Base-by-base conservation (phyloP, 1,140 invertebrate species). In the Bombus impatiens region DNA sequence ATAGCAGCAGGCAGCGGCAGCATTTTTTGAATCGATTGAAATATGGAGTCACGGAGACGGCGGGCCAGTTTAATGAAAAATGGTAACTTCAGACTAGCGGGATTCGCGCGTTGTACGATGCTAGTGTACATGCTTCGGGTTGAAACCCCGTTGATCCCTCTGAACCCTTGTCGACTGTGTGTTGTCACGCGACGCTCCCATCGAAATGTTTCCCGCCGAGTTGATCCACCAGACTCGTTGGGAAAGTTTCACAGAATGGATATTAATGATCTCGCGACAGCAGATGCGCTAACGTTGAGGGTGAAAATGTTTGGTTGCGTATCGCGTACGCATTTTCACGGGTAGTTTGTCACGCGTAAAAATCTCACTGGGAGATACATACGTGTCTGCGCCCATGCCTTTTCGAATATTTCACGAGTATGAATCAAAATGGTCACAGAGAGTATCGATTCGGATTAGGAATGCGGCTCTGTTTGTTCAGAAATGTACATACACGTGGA, bases 21-120 rank as follows among this genome's bases (percentile, higher is more conserved):
- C 82, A 88, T 57, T 93, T 93, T 92, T 90, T 88, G 84, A 92
- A 91, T 91, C 89, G 93, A 93, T 94, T 92, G 92, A 93, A 93
- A 93, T 93, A 92, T 92, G 87, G 91, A 89, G 88, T 88, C 82
- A 86, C 79, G 74, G 88, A 82, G 83, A 77, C 86, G 77, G 65
- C 83, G 12, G 72, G 86, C 74, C 74, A 86, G 88, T 86, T 92
- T 93, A 91, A 93, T 94, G 91, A 94, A 94, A 94, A 93, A 93
- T 94, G 89, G 91, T 91, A 91, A 92, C 90, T 88, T 89, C 84
- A 47, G 80, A 79, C 62, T 65, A 57, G 35, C 44, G 74, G 78
- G 78, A 83, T 88, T 86, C 40, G 86, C 82, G 78, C 75, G 80
- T 71, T 74, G 76, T 84, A 89, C 84, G 88, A 86, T 53, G 77